Base-by-base conservation (phyloP, 2,888 invertebrate species). In the Tuta absoluta region DNA sequence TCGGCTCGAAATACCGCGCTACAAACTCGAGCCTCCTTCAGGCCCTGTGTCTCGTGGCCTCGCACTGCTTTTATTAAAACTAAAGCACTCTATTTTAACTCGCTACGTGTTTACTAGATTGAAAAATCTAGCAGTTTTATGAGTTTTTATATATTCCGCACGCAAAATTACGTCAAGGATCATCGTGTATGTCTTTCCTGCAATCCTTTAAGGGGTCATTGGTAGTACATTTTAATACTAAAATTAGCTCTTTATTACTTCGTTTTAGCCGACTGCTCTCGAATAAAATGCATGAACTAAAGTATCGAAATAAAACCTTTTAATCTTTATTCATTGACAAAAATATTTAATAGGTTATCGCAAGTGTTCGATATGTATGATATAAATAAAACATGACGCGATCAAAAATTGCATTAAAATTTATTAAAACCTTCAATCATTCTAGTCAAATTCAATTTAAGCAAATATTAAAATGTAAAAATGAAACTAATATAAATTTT, bases 11-110 rank as follows among this genome's bases (percentile, higher is more conserved):
- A 33, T 33, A 33, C 33, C 33, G 33, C 33, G 10, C 33, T 33
- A 33, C 7, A 33, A 10, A 33, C 33, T 86, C 86, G 84, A 87
- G 84, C 78, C 83, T 82, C 79, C 89, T 89, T 79, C 85, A 84
- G 83, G 84, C 87, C 87, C 85, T 84, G 84, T 82, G 89, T 89
- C 87, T 86, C 85, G 84, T 78, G 75, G 86, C 33, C 38, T 38
- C 23, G 79, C 78, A 78, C 80, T 82, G 84, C 51, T 2, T 12
- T 11, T 86, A 89, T 89, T 89, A 89, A 78, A n/a, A n/a, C n/a
- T n/a, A n/a, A 78, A 82, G 84, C 84, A 85, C 85, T 89, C 87
- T 85, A 85, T 85, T 85, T 81, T 77, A 82, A 81, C 81, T 12
- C 59, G 2, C 59, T n/a, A 21, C 51, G 23, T 53, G 51, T 53